Base-by-base conservation (phyloP, 2,888 invertebrate genomes). In the Stenodera caucasica region DNA sequence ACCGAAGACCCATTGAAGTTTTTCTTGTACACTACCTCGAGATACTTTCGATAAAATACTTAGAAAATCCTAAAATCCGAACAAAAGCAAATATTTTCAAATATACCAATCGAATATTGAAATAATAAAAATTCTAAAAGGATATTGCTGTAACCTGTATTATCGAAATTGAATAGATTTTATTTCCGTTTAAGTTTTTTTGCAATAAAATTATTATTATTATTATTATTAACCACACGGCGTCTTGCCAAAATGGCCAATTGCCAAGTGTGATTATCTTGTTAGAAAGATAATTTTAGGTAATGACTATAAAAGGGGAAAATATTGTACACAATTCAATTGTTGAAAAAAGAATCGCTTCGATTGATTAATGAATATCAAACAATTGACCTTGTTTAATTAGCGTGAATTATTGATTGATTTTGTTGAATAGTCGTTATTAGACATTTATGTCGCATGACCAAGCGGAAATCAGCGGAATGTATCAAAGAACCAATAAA, bases 1-100 rank as follows among this genome's bases (percentile, higher is more conserved):
- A 8, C 89, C 88, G 79, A 95, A 95, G 56, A 94, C 89, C 94
- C 94, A 95, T 69, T 91, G 89, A 40, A 95, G 82, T 77, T 94
- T 92, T 78, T 95, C 94, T 72, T 92, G 90, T 3, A 90, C 85
- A 15, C 89, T 89, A 11, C 94, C 94, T 59, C 94, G 85, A 0
- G 92, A 92, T 64, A 94, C 89, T 70, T 92, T 90, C 21, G 94
- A 94, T 30, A 94, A 81, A 60, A 92, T 91, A 71, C 86, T 88
- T 52, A 94, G 84, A 81, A 94, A 94, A 78, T 94, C 93, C 94
- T 94, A 83, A 5, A 77, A 77, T 56, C 59, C 53, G 2, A 37
- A 30, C 12, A 52, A 49, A 21, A 12, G 15, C 5, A 26, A 15
- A 35, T 18, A 11, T n/a, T 49, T 56, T 55, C 21, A 26, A 14